Evolutionary conservation across 2,113 vertebrate genomes (phyloP), one percentile per base, ranked within the genome.

Genomic region (Melanostigma gelatinosum): DNA sequence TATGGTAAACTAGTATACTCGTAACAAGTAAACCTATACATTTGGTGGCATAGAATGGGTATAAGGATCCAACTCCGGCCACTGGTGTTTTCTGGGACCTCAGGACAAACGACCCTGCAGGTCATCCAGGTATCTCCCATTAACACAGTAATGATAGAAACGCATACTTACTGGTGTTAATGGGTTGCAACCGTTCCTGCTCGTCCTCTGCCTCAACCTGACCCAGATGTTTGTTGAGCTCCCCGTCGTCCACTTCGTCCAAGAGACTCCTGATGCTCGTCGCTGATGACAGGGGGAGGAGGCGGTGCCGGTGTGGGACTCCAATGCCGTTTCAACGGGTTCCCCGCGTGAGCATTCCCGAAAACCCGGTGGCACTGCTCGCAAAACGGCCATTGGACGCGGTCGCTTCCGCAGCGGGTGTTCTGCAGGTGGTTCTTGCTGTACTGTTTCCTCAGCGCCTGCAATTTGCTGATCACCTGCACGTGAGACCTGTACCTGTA

Each of bases 401-500:
- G 32, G 32, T 32, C 32, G 32, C 32, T 32, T 3, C 32, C 3
- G 32, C 3, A 32, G 32, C 32, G 34, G 34, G 34, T 34, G 34
- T 34, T 6, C 34, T 34, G 34, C 34, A 34, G 34, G 34, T 34
- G 34, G 34, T 34, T 4, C 32, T 32, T 32, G 3, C 32, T 32
- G 32, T 34, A 34, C 34, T 6, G 34, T 34, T 34, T 34, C 34
- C 34, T 34, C 4, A 34, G 34, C 34, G 75, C 62, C 78, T 91
- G 86, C 46, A 91, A 83, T 6, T 87, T 87, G 64, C 77, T 85
- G 63, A 87, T 82, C 6, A 86, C 87, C 62, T 89, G 89, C 68
- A 82, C 79, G 48, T 82, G 80, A 0, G 86, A 66, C n/a, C 86
- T 42, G 68, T 80, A 8, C 83, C 24, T 24, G 24, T 24, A 24